Percentiles rank a stretch among this genome's conserved stretches.
phyloP scores from a whole-genome alignment of 2,113 vertebrate genomes.

The Oreochromis tanganicae region DNA sequence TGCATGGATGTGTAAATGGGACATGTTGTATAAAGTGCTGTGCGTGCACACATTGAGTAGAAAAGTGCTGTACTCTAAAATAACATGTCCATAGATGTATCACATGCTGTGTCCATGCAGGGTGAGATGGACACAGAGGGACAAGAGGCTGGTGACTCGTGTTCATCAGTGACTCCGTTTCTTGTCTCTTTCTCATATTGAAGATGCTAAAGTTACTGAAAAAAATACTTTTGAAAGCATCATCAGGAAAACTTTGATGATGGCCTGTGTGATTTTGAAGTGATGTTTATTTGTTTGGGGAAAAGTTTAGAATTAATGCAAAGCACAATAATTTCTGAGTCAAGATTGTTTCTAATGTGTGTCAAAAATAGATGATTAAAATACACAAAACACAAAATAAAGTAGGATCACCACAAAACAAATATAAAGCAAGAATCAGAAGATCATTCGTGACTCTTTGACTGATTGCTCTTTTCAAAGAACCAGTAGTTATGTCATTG shows the following conservation, averaged over 20 bases:
- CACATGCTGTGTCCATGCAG: not conserved
- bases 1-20: not conserved
- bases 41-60: not conserved
- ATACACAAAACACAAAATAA: not conserved
- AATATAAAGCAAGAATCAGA: not conserved
- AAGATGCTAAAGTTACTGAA: not conserved
- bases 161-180: not conserved
- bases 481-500: not conserved
- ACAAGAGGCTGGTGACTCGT: too few relatives aligned
- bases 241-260: not conserved
- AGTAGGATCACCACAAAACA: not conserved
- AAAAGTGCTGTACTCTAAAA: not conserved
- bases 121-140: not conserved
- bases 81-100: not conserved
- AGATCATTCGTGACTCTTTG: not conserved
- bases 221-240: not conserved
- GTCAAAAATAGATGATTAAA: fast-evolving
- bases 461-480: not conserved
- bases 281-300: not conserved
- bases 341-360: not conserved
- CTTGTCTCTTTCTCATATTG: not conserved
- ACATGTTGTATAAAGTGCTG: not conserved
- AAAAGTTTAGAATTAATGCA: not conserved
- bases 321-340: not conserved
- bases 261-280: not conserved